Evolutionary conservation across 2,888 invertebrate genomes (phyloP), one percentile per base, ranked within the genome.

Genomic region (Acronicta leporina): DNA sequence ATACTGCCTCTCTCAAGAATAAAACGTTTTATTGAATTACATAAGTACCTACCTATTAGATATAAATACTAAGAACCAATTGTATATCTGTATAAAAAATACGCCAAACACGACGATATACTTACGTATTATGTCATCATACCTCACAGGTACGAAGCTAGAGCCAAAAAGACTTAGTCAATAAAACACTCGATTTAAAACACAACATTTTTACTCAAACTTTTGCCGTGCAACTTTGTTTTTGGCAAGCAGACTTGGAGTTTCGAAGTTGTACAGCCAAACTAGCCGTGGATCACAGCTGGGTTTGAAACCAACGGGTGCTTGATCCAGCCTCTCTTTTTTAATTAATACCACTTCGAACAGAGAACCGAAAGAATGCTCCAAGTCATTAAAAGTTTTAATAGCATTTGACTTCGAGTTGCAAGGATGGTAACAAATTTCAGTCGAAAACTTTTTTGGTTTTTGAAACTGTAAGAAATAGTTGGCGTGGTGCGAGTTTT

Each of bases 291-390:
- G 76, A 72, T 69, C 74, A 68, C 78, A 83, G 77, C 83, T 81
- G 84, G 79, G 70, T 76, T 81, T 81, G 54, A 77, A 77, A 79
- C 83, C 84, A 72, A 78, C 83, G 81, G 84, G 80, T 77, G 82
- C 84, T 84, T 88, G 92, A 92, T 92, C 88, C 88, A 68, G 79
- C 84, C 88, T 89, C 87, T 88, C 90, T 88, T 93, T 89, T 93
- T 94, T 93, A 94, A 94, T 94, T 93, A 94, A 94, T 93, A 94
- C 93, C 87, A 90, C 91, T 92, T 92, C 89, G 92, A 92, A 92
- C 91, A 88, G 86, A 86, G 86, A 83, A 83, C 88, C 84, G 84
- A 91, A 92, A 94, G 93, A 92, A 94, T 93, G 90, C 93, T 90
- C 83, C 89, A 91, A 92, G 92, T 92, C 92, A 92, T 94, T 94